phyloP scores from a whole-genome alignment of 2,797 vertebrate species.

The Oophaga sylvatica region DNA sequence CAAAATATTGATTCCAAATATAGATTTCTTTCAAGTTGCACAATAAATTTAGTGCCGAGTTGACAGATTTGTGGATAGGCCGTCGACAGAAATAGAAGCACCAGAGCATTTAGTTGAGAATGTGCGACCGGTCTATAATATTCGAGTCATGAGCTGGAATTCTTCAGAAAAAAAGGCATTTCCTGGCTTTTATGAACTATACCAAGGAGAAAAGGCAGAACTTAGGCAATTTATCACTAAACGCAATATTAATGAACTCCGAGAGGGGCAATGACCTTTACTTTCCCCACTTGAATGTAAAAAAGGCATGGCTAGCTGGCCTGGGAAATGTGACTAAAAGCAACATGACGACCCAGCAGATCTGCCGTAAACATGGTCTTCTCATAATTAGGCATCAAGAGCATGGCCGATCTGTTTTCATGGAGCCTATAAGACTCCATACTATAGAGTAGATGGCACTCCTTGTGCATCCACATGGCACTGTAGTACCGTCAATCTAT shows the following conservation, averaged over 20 bases:
- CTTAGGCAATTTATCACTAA: constrained; percentile 14
- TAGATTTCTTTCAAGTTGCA: constrained; percentile 12
- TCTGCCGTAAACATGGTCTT: neutral
- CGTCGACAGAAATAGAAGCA: constrained; percentile 17
- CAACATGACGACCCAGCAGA: neutral
- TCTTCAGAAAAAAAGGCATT: constrained; percentile 37
- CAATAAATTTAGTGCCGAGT: neutral
- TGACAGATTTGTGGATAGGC: constrained; percentile 15
- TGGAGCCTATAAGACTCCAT: neutral
- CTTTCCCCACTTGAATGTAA: constrained; percentile 21
- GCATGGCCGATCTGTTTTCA: too few species aligned
- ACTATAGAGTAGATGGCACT: neutral
- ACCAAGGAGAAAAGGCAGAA: constrained; percentile 10
- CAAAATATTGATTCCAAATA: constrained; percentile 35
- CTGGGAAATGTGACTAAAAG: constrained; percentile 27
- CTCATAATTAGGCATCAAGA: neutral
- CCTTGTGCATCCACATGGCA: neutral
- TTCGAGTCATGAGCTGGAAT: constrained; percentile 16
- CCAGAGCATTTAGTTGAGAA: constrained; percentile 34
- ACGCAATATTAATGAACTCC: constrained; percentile 40
- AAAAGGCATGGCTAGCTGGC: neutral
- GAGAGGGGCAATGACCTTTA: constrained; percentile 37
- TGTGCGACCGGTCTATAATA: constrained; percentile 2
- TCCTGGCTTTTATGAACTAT: constrained; percentile 34
- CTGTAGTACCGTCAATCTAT: neutral